phyloP scores from a whole-genome alignment of 2,888 invertebrate genomes.

The Trachelus iudaicus region DNA sequence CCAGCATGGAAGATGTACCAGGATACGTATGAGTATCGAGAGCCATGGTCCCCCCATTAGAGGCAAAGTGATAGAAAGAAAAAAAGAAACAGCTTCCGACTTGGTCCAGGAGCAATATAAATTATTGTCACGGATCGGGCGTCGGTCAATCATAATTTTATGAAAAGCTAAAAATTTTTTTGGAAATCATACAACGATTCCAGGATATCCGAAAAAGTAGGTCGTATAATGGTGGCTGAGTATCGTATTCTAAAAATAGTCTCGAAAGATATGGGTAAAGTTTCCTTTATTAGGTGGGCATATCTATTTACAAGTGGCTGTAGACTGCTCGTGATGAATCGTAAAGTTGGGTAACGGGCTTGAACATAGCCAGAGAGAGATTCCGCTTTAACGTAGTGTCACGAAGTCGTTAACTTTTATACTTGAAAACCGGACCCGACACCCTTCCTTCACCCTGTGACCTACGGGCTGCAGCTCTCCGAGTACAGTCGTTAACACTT shows the following conservation, averaged over 20 bases:
- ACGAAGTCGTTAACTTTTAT: not conserved
- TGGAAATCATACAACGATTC: not conserved
- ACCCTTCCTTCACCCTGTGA: not conserved
- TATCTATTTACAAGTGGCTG: not conserved
- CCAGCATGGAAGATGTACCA: not conserved
- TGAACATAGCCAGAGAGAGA: not conserved
- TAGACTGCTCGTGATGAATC: not conserved
- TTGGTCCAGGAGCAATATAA: not conserved
- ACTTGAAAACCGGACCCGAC: not conserved
- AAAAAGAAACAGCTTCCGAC: not conserved
- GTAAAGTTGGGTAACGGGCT: not conserved
- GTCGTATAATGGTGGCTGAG: not conserved
- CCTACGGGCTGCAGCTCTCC: not conserved
- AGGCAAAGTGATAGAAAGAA: not conserved
- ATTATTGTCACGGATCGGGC: not conserved
- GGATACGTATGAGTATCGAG: not conserved
- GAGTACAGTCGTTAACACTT: not conserved
- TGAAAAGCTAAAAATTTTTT: not conserved
- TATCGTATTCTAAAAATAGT: not conserved
- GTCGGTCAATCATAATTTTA: not conserved
- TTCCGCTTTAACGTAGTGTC: not conserved
- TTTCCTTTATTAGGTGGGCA: not conserved
- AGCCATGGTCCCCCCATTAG: not conserved
- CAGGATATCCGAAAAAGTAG: not conserved
- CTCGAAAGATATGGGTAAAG: not conserved